Conservation (phyloP, 2,113 vertebrate species). For the Etheostoma spectabile region DNA sequence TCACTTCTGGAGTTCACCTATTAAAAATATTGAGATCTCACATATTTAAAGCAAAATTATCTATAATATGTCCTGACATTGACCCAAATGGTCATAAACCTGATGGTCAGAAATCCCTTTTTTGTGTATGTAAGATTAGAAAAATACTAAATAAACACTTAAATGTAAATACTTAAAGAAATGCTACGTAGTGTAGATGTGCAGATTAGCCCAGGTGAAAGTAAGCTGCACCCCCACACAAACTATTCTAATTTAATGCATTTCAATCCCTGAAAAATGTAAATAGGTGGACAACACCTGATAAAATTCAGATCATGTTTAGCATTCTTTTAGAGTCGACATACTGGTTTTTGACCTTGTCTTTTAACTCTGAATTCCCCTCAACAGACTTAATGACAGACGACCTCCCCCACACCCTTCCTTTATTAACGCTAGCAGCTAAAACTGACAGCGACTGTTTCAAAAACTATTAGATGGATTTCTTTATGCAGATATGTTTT, state of each 20-base stretch:
- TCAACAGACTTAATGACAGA: not conserved
- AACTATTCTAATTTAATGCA: not conserved
- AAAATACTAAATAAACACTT: no score
- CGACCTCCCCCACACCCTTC: no score
- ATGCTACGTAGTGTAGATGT: no score
- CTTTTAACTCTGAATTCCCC: not conserved
- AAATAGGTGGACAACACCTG: not conserved
- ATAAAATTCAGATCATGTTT: not conserved
- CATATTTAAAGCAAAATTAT: not conserved
- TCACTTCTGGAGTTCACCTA: not conserved
- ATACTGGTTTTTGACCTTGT: not conserved
- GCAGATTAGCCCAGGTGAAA: not conserved
- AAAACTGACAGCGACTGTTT: not conserved
- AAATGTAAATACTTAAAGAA: no score
- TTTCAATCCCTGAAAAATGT: not conserved
- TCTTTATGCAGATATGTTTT: no score
- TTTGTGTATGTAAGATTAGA: no score
- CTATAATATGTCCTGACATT: not conserved
- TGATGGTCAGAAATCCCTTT: no score
- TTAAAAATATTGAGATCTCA: not conserved
- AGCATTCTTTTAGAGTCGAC: not conserved
- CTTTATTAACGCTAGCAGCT: not conserved
- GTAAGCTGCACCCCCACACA: not conserved
- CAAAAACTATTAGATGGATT: not conserved
- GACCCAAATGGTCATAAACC: not conserved